These are phyloP conservation scores for Poecilia gillii DNA, from an alignment of 2,797 vertebrate species.

Conservation along the genomic window DNA sequence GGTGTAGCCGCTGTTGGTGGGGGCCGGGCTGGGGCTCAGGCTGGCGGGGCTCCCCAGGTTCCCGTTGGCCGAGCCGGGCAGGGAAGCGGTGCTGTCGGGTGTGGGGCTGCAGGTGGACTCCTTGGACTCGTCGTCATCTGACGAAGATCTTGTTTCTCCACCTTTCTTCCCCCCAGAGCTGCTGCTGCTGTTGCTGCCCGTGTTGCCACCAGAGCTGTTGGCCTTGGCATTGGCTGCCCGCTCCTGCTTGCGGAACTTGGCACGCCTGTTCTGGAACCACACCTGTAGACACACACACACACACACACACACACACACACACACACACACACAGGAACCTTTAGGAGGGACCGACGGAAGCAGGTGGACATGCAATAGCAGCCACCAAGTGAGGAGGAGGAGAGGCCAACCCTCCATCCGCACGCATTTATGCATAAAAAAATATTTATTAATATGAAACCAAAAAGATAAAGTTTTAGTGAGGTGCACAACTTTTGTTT, in stretches of 20 bases:
- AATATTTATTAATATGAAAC: not conserved
- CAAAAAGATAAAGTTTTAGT: not conserved
- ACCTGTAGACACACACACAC: slow-evolving; percentile 78
- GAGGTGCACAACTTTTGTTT: not conserved
- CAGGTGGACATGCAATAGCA: not conserved
- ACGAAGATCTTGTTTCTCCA: slow-evolving; percentile 88
- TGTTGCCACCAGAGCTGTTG: slow-evolving; percentile 65
- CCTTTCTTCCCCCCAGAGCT: slow-evolving; percentile 80
- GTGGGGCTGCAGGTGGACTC: slow-evolving; percentile 96
- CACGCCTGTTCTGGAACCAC: slow-evolving; percentile 95
- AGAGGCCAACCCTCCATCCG: slow-evolving; percentile 5
- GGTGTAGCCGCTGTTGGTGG: slow-evolving; percentile 74
- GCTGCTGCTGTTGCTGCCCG: slow-evolving; percentile 54
- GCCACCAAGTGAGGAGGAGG: not conserved
- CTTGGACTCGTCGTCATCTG: slow-evolving; percentile 94
- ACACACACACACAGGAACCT: slow-evolving; percentile 19
- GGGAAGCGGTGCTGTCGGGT: slow-evolving; percentile 94
- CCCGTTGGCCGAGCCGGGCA: slow-evolving; percentile 82
- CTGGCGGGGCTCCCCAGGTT: slow-evolving; percentile 88
- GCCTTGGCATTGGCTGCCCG: slow-evolving; percentile 91
- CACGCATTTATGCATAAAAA: not conserved
- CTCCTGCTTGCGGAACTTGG: slow-evolving; percentile 92
- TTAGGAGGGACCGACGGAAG: not conserved
- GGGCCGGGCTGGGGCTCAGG: slow-evolving; percentile 89
- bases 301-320: slow-evolving; percentile 23